phyloP scores from a whole-genome alignment of 2,797 vertebrate genomes.

The Gadopsis bispinosus region DNA sequence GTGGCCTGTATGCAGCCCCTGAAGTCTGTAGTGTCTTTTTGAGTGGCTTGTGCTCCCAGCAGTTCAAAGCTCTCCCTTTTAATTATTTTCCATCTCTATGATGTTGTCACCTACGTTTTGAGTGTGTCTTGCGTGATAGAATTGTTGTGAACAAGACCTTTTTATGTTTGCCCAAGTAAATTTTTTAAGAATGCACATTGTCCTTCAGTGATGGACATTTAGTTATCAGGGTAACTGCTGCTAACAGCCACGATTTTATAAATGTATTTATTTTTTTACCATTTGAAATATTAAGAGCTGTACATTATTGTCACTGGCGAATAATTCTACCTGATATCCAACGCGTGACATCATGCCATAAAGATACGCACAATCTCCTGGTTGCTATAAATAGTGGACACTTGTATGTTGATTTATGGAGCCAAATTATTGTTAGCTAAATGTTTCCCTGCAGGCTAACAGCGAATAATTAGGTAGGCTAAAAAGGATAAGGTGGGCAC shows the following conservation, averaged over 20 bases:
- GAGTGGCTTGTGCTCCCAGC: not conserved
- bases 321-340: not conserved
- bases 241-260: not conserved
- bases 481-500: not conserved
- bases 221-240: not conserved
- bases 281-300: not conserved
- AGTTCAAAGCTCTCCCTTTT: not conserved
- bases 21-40: not conserved
- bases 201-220: not conserved
- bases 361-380: too few species aligned
- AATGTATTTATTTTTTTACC: not conserved
- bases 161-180: not conserved
- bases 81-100: not conserved
- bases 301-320: not conserved
- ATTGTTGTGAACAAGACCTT: not conserved
- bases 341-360: not conserved
- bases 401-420: not conserved
- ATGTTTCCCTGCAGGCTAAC: not conserved
- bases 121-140: not conserved
- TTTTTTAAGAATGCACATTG: not conserved
- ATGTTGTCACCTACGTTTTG: not conserved
- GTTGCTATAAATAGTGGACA: not conserved
- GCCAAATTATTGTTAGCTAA: not conserved
- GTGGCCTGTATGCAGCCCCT: not conserved
- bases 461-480: not conserved